These are phyloP conservation scores for Triplophysa dalaica DNA, from an alignment of 2,113 vertebrate genomes.

Conservation along the genomic window DNA sequence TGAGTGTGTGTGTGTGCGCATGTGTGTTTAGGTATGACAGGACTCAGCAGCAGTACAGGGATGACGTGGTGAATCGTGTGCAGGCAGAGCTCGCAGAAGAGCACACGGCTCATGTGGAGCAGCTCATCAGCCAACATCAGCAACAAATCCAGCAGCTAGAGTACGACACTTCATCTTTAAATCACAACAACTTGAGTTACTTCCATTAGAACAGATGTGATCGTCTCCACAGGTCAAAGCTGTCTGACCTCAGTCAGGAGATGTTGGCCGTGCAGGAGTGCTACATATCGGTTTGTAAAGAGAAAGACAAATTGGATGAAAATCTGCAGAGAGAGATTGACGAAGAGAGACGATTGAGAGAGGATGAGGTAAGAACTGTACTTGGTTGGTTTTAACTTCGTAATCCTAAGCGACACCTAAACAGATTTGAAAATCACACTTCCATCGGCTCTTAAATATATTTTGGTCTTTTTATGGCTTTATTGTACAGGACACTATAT, in stretches of 20 bases:
- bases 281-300: conserved; percentile 88
- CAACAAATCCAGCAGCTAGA: conserved; percentile 73
- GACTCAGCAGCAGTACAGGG: conserved; percentile 86
- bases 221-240: conserved; percentile 70
- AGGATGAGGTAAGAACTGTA: conserved; percentile 75
- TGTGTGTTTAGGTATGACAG: conserved; percentile 80
- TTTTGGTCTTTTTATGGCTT: too few relatives aligned
- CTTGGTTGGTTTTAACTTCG: not conserved
- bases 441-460: too few relatives aligned
- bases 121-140: conserved; percentile 76
- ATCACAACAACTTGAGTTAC: not conserved
- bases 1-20: not conserved
- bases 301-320: conserved; percentile 83
- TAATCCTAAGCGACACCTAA: too few relatives aligned
- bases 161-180: conserved; percentile 62
- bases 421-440: too few relatives aligned
- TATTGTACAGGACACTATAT: too few relatives aligned
- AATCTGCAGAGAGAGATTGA: conserved; percentile 66
- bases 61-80: conserved; percentile 84
- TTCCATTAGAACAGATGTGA: not conserved
- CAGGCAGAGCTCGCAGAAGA: conserved; percentile 77
- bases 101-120: conserved; percentile 74
- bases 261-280: conserved; percentile 84
- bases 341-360: conserved; percentile 69
- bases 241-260: conserved; percentile 82